A percentile compares a stretch with the other conserved stretches of the same genome.
Conservation (phyloP, 2,888 invertebrate species). For the Scelioninae gen. 1 region DNA sequence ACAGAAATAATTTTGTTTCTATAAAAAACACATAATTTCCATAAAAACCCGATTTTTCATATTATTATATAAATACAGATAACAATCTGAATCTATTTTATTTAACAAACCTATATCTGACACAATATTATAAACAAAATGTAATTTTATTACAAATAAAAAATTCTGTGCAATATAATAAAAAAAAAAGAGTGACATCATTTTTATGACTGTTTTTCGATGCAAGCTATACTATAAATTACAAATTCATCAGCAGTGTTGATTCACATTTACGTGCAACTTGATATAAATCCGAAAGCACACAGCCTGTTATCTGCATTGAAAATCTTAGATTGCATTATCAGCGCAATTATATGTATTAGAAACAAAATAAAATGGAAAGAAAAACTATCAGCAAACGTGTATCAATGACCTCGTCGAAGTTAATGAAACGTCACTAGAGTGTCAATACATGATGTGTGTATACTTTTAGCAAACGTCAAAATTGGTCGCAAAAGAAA, state of each 20-base stretch:
- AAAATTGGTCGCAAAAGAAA: conserved; percentile 48
- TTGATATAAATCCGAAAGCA: conserved; percentile 30
- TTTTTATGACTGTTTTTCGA: too few species aligned
- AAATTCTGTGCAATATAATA: too few species aligned
- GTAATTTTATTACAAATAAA: too few species aligned
- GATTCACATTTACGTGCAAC: neutral
- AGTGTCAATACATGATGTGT: conserved; percentile 51
- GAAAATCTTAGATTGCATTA: conserved; percentile 44
- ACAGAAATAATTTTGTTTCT: too few species aligned
- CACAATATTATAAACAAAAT: too few species aligned
- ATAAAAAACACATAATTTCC: too few species aligned
- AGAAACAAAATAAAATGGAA: conserved; percentile 10
- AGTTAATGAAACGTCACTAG: conserved; percentile 54
- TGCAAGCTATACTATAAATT: too few species aligned
- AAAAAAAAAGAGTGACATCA: too few species aligned
- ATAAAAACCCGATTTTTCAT: neutral
- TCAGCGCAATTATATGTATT: conserved; percentile 35
- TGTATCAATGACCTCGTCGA: conserved; percentile 50
- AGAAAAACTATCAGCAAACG: conserved; percentile 29
- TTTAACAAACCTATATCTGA: too few species aligned
- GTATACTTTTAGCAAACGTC: conserved; percentile 56
- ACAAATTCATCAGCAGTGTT: neutral
- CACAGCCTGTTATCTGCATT: conserved; percentile 22
- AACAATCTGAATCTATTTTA: neutral
- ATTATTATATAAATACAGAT: neutral